Percentiles rank a stretch among this genome's conserved stretches.
These are phyloP conservation scores for Dynastes maya DNA, from an alignment of 2,888 invertebrate species.

Conservation along the genomic window DNA sequence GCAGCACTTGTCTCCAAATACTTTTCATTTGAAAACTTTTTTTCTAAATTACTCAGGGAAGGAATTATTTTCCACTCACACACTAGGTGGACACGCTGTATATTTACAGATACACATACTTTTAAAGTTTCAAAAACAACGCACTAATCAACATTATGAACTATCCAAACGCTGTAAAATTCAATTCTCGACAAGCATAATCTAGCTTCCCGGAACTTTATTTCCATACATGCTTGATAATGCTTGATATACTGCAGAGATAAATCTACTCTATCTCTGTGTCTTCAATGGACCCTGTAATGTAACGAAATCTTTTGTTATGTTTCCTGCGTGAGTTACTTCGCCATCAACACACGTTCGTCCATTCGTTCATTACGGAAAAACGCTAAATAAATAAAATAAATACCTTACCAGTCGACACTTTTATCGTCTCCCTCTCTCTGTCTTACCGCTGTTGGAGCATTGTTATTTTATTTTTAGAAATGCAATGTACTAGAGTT, in stretches of 20 bases:
- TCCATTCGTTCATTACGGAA: slow-evolving; percentile 31
- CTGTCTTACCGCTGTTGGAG: background rate
- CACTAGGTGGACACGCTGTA: too few relatives aligned
- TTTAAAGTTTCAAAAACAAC: too few relatives aligned
- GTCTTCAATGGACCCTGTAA: slow-evolving; percentile 48
- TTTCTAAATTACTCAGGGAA: too few relatives aligned
- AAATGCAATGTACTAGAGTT: slow-evolving; percentile 45
- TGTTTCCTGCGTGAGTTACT: slow-evolving; percentile 35
- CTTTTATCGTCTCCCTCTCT: slow-evolving; percentile 12
- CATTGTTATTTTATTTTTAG: slow-evolving; percentile 48
- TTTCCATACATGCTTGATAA: slow-evolving; percentile 56
- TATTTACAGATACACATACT: too few relatives aligned
- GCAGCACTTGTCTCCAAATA: too few relatives aligned
- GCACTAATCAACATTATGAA: too few relatives aligned
- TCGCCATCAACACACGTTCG: slow-evolving; percentile 24
- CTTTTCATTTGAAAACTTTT: too few relatives aligned
- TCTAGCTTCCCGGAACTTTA: slow-evolving; percentile 60
- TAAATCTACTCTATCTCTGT: slow-evolving; percentile 55
- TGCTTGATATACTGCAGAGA: slow-evolving; percentile 45
- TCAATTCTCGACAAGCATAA: slow-evolving; percentile 33
- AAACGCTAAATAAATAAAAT: slow-evolving; percentile 46
- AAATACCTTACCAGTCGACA: slow-evolving; percentile 8
- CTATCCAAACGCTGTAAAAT: background rate
- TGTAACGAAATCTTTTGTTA: slow-evolving; percentile 41
- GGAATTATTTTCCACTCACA: too few relatives aligned